Base-by-base conservation (phyloP, 37 sponge, comb jelly and placozoan species). In the Diacarnus erythraeanus region DNA sequence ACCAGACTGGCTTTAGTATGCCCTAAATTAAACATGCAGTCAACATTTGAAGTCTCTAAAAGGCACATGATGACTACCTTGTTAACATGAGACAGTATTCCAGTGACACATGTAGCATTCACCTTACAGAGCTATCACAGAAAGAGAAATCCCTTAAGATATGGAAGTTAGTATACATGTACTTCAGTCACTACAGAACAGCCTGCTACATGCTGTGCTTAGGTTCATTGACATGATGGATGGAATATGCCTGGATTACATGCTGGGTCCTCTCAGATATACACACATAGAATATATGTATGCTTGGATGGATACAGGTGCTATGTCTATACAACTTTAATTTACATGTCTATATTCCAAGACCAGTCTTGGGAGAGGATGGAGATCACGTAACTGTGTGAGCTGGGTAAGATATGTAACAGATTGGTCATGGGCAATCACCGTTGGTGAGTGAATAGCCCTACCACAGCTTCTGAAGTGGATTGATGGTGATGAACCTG, bases 381-480 rank as follows among this genome's bases (percentile, higher is more conserved):
- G 95, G 37, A 84, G 70, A 12, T 84, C 80, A 43, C 84, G 41
- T n/a, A 94, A 76, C 69, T 90, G 91, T 22, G 27, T 59, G 43
- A 94, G 83, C 93, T 92, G 51, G 40, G 10, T 59, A n/a, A 5
- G 38, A 18, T 4, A 33, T 59, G 25, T 33, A 69, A 2, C 5
- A 42, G 22, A 37, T 57, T 18, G 25, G 41, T 65, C 26, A 36
- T 63, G 9, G 12, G 34, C 2, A 65, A 8, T 5, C 34, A 31
- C 9, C 9, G 3, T 60, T 64, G 1, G 38, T n/a, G n/a, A n/a
- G n/a, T n/a, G n/a, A n/a, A n/a, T n/a, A 22, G 2, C 35, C 81
- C 47, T 35, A 92, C 93, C 69, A 94, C 95, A 31, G 74, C 26
- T 67, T 94, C 95, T 78, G 91, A 88, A 4, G 95, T 94, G 59